Base-by-base conservation (phyloP, 2,888 invertebrate genomes). In the Drosophila prostipennis region DNA sequence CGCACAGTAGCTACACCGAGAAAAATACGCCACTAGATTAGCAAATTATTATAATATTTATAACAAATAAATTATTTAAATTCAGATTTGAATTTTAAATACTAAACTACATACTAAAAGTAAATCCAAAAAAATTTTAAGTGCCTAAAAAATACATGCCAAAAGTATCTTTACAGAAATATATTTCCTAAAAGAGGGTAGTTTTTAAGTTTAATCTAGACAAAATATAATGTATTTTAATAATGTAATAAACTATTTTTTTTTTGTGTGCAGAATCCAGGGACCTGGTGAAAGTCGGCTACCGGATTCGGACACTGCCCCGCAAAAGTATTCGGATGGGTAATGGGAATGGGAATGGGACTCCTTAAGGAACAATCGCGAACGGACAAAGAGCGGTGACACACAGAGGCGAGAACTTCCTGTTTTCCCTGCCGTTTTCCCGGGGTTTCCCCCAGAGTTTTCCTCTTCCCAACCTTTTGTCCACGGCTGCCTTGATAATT, bases 401-500 rank as follows among this genome's bases (percentile, higher is more conserved):
- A 63, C 43, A 63, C 45, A 39, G 64, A 65, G 64, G 67, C 64
- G 64, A 64, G 19, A 67, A 67, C 64, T 64, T 64, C 64, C 64
- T 67, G 64, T 64, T 67, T 64, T 54, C 39, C 65, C 61, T 34
- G 2, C 45, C 36, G 54, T 19, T 37, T 43, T 52, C 32, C 65
- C 36, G 29, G 26, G 42, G 39, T 42, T 61, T 46, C 29, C 59
- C 55, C 14, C 29, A 1, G 29, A 29, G n/a, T 26, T 60, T 37
- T 34, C 36, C 36, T 16, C 57, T 37, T 34, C 36, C 29, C 34
- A 3, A 2, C 10, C 32, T 37, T 45, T 46, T 69, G 71, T 53
- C 43, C 26, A 14, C 10, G 16, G 43, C 49, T 67, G 43, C 72
- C 53, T 49, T 67, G 59, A 73, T 83, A 85, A 87, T 83, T 80